A percentile compares a stretch with the other conserved stretches of the same genome.
Conservation (phyloP, 2,888 invertebrate genomes). For the Operophtera brumata region DNA sequence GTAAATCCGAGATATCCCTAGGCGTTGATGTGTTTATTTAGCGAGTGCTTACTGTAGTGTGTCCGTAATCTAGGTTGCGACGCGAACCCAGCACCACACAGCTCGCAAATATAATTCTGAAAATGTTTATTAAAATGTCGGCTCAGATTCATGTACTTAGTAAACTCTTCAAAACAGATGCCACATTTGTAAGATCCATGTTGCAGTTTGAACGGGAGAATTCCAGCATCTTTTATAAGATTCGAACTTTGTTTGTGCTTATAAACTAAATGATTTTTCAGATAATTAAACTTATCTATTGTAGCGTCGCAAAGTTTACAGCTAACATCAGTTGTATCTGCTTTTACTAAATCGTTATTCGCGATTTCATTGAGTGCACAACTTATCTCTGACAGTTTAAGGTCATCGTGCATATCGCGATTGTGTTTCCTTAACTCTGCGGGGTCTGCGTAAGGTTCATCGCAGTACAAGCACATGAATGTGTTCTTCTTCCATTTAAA, state of each 20-base stretch:
- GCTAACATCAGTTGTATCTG: conserved; percentile 56
- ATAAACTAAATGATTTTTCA: conserved; percentile 57
- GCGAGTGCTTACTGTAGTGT: conserved; percentile 39
- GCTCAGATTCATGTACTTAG: conserved; percentile 63
- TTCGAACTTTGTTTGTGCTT: conserved; percentile 54
- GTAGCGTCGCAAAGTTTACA: conserved; percentile 58
- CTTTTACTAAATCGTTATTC: conserved; percentile 63
- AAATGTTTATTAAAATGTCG: conserved; percentile 73
- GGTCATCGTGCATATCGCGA: conserved; percentile 25
- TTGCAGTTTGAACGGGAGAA: conserved; percentile 61
- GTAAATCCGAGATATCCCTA: too few species aligned
- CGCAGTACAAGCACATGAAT: conserved; percentile 65
- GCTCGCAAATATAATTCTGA: conserved; percentile 70
- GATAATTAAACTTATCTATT: conserved; percentile 41
- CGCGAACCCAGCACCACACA: conserved; percentile 67
- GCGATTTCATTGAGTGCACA: conserved; percentile 33
- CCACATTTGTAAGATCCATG: conserved; percentile 53
- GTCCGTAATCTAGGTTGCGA: conserved; percentile 62
- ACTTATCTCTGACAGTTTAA: conserved; percentile 36
- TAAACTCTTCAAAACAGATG: conserved; percentile 54
- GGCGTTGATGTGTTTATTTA: too few species aligned
- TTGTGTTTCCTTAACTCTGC: conserved; percentile 51
- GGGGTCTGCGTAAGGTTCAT: conserved; percentile 56
- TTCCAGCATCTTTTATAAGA: conserved; percentile 43
- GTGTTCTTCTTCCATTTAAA: conserved; percentile 68